A percentile compares a stretch with the other conserved stretches of the same genome.
Evolutionary conservation across 2,113 vertebrate genomes (phyloP).

Genomic region (Chloropsis cyanopogon): DNA sequence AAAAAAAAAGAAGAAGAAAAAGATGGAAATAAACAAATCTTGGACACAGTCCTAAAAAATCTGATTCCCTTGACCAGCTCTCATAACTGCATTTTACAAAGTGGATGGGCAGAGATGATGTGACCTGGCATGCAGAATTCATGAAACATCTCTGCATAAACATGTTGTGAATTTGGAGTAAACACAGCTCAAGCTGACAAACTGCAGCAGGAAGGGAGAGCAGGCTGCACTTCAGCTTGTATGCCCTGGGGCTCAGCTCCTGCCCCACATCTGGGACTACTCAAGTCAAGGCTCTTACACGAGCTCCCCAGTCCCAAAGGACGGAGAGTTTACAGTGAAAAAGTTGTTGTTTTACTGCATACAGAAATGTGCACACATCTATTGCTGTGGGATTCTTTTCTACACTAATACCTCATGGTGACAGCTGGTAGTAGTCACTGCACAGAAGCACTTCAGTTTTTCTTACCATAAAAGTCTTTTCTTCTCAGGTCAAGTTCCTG

Average conservation of each 20-base stretch:
- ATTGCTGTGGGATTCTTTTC: background rate
- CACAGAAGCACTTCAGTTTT: background rate
- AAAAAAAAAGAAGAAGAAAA: background rate
- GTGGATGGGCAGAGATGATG: background rate
- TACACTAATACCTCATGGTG: background rate
- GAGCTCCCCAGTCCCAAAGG: background rate
- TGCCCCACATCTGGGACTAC: background rate
- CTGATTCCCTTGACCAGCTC: background rate
- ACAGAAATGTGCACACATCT: fast-evolving
- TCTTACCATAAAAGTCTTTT: background rate
- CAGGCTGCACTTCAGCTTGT: background rate
- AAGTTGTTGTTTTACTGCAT: background rate
- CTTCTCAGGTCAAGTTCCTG: background rate
- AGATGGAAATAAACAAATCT: background rate
- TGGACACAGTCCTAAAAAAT: background rate
- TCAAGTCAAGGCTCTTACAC: background rate
- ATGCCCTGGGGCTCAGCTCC: background rate
- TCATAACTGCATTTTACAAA: background rate
- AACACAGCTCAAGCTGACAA: background rate
- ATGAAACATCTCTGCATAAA: background rate
- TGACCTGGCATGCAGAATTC: background rate
- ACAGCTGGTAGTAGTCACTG: background rate
- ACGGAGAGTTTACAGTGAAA: background rate
- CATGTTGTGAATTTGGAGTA: background rate
- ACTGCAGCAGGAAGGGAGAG: background rate